Base-by-base conservation (phyloP, 2,888 invertebrate genomes). In the Selenia dentaria region DNA sequence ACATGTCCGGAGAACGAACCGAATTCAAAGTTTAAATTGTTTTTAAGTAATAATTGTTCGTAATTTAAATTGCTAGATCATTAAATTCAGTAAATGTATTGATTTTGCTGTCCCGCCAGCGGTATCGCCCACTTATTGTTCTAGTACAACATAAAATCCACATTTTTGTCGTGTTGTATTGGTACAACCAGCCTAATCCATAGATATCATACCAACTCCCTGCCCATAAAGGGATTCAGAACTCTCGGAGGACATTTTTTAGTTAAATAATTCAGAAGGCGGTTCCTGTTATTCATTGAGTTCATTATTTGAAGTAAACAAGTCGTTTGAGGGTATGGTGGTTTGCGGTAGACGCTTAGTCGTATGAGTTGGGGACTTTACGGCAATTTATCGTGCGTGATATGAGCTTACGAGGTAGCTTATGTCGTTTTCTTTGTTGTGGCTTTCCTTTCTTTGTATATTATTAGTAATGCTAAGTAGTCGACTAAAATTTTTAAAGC, bases 191-290 rank as follows among this genome's bases (percentile, higher is more conserved):
- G n/a, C n/a, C n/a, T n/a, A n/a, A n/a, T n/a, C n/a, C n/a, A n/a
- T n/a, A n/a, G n/a, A n/a, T n/a, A n/a, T n/a, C n/a, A n/a, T n/a
- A n/a, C n/a, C n/a, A n/a, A n/a, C n/a, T n/a, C n/a, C n/a, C n/a
- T n/a, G n/a, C 28, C 49, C 42, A 48, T 56, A 51, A 53, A 56
- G 53, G 48, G 48, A 43, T 47, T 40, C 35, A 31, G 43, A 37
- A 42, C 29, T 32, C 43, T 43, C 41, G 27, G 34, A 37, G 40
- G 52, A 42, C 37, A 51, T 54, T 54, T 57, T 54, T 50, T 37
- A 47, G 38, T 41, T 43, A 49, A 54, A 57, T 54, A 54, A 52
- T 54, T 51, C 49, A 51, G 37, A 27, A 50, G 41, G 28, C 20
- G 39, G 41, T 39, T 44, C 41, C 27, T 28, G 32, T 57, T 54